Base-by-base conservation (phyloP, 2,888 invertebrate genomes). In the Acrobasis suavella region DNA sequence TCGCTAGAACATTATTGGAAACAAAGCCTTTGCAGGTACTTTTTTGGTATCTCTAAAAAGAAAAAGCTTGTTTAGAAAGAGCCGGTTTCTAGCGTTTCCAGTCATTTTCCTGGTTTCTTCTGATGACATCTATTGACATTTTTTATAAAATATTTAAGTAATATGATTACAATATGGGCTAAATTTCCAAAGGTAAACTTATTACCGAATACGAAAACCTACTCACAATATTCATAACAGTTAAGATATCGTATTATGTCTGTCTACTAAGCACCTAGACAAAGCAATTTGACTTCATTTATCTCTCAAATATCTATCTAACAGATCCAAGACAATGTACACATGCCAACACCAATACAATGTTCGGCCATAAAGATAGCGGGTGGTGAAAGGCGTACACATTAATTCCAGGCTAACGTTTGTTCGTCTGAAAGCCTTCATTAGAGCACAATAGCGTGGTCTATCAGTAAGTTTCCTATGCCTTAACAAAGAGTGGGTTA, bases 391-490 rank as follows among this genome's bases (percentile, higher is more conserved):
- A 83, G 85, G 82, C 81, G 76, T 77, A 76, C 74, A 80, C 85
- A 86, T 88, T 86, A 88, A 88, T 88, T 85, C 76, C 62, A 67
- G 70, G 72, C 74, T 77, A 77, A 77, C 83, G 85, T 85, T 87
- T 85, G 88, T 86, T 82, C 80, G 71, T 78, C 85, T 83, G 88
- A 89, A 89, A 87, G 83, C 80, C 78, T 88, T 89, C 89, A 90
- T 90, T 88, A 88, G 77, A 76, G 73, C 81, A 89, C 88, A 89
- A 89, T 85, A 78, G 89, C 82, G 74, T 76, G 78, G 84, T 85
- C 88, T 87, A 88, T 87, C 87, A 81, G 83, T 76, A 83, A 85
- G 87, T 85, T 87, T 86, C 86, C 86, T 78, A 80, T 81, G 81
- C 78, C 80, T 85, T 83, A 82, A 83, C 32, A 32, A 32, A 6